phyloP scores from a whole-genome alignment of 2,797 vertebrate species.

The Parotocinclus haroldoi region DNA sequence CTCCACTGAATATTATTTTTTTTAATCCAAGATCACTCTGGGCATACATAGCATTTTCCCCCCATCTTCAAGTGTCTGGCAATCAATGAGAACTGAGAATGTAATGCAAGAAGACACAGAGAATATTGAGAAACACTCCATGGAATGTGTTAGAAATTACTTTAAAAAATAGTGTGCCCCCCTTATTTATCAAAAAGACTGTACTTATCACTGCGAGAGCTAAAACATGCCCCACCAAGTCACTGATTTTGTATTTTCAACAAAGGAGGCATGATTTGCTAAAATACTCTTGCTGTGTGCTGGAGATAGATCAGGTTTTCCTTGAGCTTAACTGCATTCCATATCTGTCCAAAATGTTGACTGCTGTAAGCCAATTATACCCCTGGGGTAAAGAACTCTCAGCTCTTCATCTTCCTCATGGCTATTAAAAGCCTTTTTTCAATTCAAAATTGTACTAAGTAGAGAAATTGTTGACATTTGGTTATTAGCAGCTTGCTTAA shows the following conservation, averaged over 20 bases:
- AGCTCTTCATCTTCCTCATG: neutral
- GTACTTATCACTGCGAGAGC: conserved; percentile 1
- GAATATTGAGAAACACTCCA: conserved; percentile 35
- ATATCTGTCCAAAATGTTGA: conserved; percentile 3
- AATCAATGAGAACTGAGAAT: conserved; percentile 31
- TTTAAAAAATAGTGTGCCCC: conserved; percentile 16
- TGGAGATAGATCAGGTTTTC: no score
- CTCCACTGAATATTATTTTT: conserved; percentile 40
- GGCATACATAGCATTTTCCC: conserved; percentile 24
- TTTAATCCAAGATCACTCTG: conserved; percentile 44
- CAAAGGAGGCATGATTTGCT: no score
- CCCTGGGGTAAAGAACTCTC: neutral
- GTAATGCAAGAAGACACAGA: conserved; percentile 18
- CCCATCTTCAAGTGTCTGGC: conserved; percentile 9
- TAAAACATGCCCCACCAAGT: no score
- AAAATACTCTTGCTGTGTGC: no score
- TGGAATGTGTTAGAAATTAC: conserved; percentile 31
- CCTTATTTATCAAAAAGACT: conserved; percentile 6
- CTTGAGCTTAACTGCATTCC: neutral
- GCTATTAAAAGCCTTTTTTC: neutral
- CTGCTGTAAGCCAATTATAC: conserved; percentile 7
- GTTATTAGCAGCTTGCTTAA: conserved; percentile 22
- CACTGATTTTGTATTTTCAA: no score
- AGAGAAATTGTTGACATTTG: conserved; percentile 35
- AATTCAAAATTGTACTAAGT: conserved; percentile 5